Percentiles rank a stretch among this genome's conserved stretches.
Conservation (phyloP, 2,888 invertebrate species). For the Campoletis raptor region DNA sequence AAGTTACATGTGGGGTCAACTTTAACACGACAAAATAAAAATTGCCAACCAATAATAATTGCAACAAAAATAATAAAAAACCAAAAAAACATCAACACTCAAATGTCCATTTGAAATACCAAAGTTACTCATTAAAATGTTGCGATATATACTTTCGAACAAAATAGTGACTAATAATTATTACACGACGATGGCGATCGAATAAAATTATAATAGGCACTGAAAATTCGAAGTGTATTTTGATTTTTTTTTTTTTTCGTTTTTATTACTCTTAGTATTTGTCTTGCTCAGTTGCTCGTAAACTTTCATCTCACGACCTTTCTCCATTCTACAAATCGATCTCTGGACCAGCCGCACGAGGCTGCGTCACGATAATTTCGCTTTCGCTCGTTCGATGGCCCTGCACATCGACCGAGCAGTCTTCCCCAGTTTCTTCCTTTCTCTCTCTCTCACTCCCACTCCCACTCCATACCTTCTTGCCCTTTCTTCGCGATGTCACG, state of each 20-base stretch:
- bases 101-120: not conserved
- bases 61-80: conserved; percentile 10
- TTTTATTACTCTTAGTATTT: too few species aligned
- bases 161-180: not conserved
- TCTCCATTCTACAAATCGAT: conserved; percentile 69
- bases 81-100: not conserved
- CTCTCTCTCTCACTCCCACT: conserved; percentile 14
- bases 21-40: not conserved
- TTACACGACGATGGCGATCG: not conserved
- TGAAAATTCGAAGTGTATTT: not conserved
- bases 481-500: conserved; percentile 14
- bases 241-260: conserved; percentile 3
- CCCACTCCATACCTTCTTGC: not conserved
- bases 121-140: not conserved
- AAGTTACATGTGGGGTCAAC: conserved; percentile 73
- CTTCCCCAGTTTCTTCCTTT: not conserved
- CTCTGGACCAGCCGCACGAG: conserved; percentile 56
- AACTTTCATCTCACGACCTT: conserved; percentile 80
- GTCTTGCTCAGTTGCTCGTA: conserved; percentile 62
- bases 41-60: not conserved
- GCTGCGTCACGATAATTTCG: conserved; percentile 74
- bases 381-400: conserved; percentile 77
- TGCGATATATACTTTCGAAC: not conserved
- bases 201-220: conserved; percentile 18
- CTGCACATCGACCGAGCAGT: conserved; percentile 28